Base-by-base conservation (phyloP, 2,113 vertebrate genomes). In the Phalacrocorax brasilianus region DNA sequence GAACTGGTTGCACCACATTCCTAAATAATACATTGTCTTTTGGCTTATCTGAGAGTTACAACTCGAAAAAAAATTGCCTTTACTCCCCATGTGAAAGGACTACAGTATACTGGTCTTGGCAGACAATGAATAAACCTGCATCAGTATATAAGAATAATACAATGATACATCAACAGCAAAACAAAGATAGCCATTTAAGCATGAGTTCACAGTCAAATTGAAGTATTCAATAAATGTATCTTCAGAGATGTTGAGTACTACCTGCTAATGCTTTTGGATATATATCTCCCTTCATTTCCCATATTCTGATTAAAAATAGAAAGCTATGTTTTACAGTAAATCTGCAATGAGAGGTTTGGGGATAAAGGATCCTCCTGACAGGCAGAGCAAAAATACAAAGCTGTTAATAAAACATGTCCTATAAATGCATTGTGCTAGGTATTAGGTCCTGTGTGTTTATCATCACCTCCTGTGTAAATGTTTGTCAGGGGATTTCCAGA, bases 321-420 rank as follows among this genome's bases (percentile, higher is more conserved):
- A 66, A 32, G 65, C 52, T 91, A 65, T 73, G n/a, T 77, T 86
- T 92, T 78, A 82, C 45, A 94, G 86, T 94, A 95, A 93, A 90
- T 81, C 95, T 88, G 38, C 75, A 88, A 62, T 63, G 65, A 90
- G 82, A 80, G 28, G 21, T 85, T 78, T 80, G 89, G 72, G 56
- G 47, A 95, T 80, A 89, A 76, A 96, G 42, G 55, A 93, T 66
- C 91, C 80, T 96, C 88, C 53, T 85, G 56, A 93, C 67, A 94
- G 44, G 56, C 53, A 91, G 12, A 95, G 82, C 44, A 76, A 77
- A 96, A 94, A 92, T 56, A 86, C 40, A 95, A 94, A 96, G 67
- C 50, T 92, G 19, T 89, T 93, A 96, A 95, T 77, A 94, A 96
- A 95, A 80, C 55, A 40, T 63, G 71, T 70, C 73, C 75, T 87